These are phyloP conservation scores for Thaumatotibia leucotreta DNA, from an alignment of 1,140 invertebrate species.

Conservation along the genomic window DNA sequence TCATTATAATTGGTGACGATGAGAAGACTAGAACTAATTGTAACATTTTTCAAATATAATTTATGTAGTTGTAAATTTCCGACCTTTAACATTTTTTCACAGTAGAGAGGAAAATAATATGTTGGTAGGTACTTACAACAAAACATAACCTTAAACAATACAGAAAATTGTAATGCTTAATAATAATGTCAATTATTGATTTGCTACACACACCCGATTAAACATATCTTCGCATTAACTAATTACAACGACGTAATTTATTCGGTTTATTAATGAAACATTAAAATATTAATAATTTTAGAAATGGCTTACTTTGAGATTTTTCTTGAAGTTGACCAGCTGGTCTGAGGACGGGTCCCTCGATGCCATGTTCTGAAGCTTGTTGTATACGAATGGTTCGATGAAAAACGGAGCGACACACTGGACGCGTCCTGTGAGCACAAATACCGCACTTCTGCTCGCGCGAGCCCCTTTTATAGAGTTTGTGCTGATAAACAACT, in stretches of 20 bases:
- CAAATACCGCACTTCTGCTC: slow-evolving; percentile 38
- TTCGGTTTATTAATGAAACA: not conserved
- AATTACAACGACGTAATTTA: not conserved
- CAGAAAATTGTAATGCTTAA: too few species aligned
- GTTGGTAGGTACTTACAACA: too few species aligned
- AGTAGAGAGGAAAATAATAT: too few species aligned
- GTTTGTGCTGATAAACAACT: slow-evolving; percentile 54
- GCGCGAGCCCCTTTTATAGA: slow-evolving; percentile 50
- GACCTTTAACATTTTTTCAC: too few species aligned
- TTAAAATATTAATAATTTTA: too few species aligned
- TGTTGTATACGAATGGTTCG: slow-evolving; percentile 3
- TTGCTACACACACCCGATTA: too few species aligned
- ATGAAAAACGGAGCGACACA: slow-evolving; percentile 45
- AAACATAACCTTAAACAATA: too few species aligned
- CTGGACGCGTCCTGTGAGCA: slow-evolving; percentile 46
- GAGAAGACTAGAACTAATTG: too few species aligned
- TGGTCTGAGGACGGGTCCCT: slow-evolving; percentile 83
- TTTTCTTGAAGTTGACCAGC: slow-evolving; percentile 81
- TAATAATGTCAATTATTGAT: too few species aligned
- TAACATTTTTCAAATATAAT: too few species aligned
- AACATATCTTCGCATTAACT: not conserved
- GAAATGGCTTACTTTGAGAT: slow-evolving; percentile 76
- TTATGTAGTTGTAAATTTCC: too few species aligned
- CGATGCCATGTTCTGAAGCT: slow-evolving; percentile 65
- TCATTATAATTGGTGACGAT: not conserved